Conservation (phyloP, 2,113 vertebrate genomes). For the Sylvilagus bachmani region DNA sequence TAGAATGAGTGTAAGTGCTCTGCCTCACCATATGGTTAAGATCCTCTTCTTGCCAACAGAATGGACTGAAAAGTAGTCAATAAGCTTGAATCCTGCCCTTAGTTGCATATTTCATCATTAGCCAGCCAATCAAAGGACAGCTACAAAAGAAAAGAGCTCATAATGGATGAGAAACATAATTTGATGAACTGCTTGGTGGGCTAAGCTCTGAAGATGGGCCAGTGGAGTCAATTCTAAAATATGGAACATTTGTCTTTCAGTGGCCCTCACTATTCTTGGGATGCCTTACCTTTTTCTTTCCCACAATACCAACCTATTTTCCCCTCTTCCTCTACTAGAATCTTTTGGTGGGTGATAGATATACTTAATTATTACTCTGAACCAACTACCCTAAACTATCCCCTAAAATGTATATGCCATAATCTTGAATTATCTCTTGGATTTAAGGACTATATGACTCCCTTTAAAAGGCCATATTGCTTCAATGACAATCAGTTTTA, state of each 20-base stretch:
- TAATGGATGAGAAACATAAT: conserved; percentile 40
- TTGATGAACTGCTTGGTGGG: not conserved
- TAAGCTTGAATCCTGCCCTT: conserved; percentile 58
- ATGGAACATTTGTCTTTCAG: not conserved
- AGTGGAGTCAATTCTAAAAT: conserved; percentile 17
- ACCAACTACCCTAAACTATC: not conserved
- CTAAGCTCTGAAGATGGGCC: not conserved
- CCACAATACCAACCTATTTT: not conserved
- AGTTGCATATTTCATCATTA: conserved; percentile 72
- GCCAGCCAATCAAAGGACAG: conserved; percentile 60
- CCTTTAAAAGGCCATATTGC: not conserved
- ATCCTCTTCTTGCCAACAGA: conserved; percentile 84
- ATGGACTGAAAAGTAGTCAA: conserved; percentile 82
- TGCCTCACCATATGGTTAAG: conserved; percentile 89
- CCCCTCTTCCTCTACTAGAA: not conserved
- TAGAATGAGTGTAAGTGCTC: conserved; percentile 86
- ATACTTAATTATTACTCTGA: not conserved
- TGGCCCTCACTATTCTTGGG: not conserved
- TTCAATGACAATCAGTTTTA: not conserved
- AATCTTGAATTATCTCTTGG: not conserved
- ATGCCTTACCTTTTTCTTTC: not conserved
- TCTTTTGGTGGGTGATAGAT: not conserved
- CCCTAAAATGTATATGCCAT: not conserved
- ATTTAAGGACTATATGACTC: not conserved
- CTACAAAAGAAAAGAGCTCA: conserved; percentile 42